Percentiles rank a stretch among this genome's conserved stretches.
Evolutionary conservation across 2,113 vertebrate genomes (phyloP).

Genomic region (Opisthocomus hoazin): DNA sequence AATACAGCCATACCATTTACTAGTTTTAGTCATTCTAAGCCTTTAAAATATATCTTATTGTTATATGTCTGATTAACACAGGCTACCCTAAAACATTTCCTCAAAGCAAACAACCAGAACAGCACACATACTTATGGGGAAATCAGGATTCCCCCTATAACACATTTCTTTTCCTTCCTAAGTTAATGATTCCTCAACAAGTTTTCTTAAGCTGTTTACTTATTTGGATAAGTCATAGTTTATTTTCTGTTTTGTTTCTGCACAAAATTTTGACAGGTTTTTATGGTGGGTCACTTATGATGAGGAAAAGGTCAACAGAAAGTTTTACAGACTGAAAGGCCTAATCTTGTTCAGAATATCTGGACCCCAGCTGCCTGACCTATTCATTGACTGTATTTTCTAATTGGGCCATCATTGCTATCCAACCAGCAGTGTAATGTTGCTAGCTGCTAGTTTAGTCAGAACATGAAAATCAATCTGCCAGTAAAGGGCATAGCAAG

Average conservation of each 20-base stretch:
- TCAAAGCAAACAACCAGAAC: not conserved
- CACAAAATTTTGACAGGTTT: constrained; percentile 24
- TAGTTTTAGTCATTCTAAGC: not conserved
- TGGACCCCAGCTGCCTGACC: constrained; percentile 56
- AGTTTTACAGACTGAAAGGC: constrained; percentile 45
- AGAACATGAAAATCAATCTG: constrained; percentile 75
- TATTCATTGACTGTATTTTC: constrained; percentile 69
- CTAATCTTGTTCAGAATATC: not conserved
- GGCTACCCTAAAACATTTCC: not conserved
- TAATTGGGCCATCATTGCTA: constrained; percentile 71
- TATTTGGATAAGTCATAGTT: constrained; percentile 50
- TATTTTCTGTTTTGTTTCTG: constrained; percentile 34
- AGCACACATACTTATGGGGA: not conserved
- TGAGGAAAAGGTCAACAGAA: constrained; percentile 62
- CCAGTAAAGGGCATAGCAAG: constrained; percentile 66
- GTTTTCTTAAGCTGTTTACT: constrained; percentile 30
- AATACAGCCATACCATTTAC: not conserved
- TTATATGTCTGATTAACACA: not conserved
- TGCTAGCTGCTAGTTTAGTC: constrained; percentile 65
- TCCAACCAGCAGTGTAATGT: constrained; percentile 19
- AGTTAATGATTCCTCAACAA: not conserved
- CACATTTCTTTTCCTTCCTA: not conserved
- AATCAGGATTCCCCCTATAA: not conserved
- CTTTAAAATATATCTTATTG: not conserved
- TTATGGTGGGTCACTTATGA: constrained; percentile 46